Percentiles rank a stretch among this genome's conserved stretches.
Conservation (phyloP, 2,797 vertebrate genomes). For the Parauchenoglanis ngamensis region DNA sequence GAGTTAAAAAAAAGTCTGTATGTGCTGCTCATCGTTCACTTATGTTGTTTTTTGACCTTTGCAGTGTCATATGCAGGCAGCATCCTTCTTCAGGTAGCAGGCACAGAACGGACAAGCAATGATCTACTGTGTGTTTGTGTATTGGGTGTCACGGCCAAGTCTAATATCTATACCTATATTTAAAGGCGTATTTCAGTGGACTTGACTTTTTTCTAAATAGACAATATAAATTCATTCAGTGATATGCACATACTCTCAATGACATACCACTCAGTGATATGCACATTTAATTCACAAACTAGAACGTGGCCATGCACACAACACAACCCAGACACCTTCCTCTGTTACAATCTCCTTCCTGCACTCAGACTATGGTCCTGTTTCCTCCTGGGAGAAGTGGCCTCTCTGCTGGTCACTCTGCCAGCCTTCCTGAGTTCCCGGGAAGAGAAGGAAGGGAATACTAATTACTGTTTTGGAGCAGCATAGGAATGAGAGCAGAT, state of each 20-base stretch:
- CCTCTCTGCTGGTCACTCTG: conserved; percentile 55
- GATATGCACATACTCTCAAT: not conserved
- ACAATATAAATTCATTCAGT: conserved; percentile 6
- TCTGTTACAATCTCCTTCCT: conserved; percentile 46
- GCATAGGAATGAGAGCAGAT: conserved; percentile 62
- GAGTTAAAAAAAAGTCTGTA: not conserved
- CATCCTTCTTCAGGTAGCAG: not conserved
- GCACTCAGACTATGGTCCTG: conserved; percentile 35
- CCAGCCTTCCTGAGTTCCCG: conserved; percentile 61
- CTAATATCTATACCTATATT: not conserved
- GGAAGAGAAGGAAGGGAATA: conserved; percentile 54
- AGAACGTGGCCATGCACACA: conserved; percentile 4
- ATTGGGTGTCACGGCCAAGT: not conserved
- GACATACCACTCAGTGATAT: conserved; percentile 1
- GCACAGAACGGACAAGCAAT: not conserved
- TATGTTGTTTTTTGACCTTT: not conserved
- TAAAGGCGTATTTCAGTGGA: not conserved
- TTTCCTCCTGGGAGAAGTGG: conserved; percentile 49
- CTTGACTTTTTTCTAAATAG: not conserved
- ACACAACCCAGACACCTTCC: conserved; percentile 45
- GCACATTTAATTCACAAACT: conserved; percentile 25
- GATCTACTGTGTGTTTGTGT: not conserved
- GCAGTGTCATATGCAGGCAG: not conserved
- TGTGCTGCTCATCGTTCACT: conserved; percentile 1
- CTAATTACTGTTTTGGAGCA: conserved; percentile 64